Base-by-base conservation (phyloP, 2,113 vertebrate genomes). In the Abramis brama region DNA sequence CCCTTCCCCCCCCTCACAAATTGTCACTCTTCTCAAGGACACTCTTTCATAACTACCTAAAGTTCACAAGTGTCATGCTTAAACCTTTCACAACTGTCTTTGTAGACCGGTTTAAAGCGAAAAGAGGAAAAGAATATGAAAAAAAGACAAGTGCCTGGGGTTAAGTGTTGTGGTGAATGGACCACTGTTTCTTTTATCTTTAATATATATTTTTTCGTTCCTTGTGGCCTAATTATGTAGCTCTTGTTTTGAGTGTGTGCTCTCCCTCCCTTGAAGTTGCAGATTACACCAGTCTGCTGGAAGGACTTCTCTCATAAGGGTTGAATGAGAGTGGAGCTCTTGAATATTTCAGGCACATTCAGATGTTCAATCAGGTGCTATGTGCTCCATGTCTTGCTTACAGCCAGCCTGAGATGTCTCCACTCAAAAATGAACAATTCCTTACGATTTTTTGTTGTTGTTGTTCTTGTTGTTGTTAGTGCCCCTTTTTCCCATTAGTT, bases 81-180 rank as follows among this genome's bases (percentile, higher is more conserved):
- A 92, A 91, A 90, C 92, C 88, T 88, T 87, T 91, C 79, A 66
- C 92, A 94, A 89, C 88, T 23, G 83, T 92, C 93, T 92, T 91
- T 82, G 90, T 90, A 89, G 89, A 92, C 90, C 86, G 87, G 90
- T 87, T 50, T 60, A 80, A 84, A 88, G 50, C 25, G 6, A 82
- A 83, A 71, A 71, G 45, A 39, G 47, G 47, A 36, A 83, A 70
- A 33, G 12, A 52, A 82, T 52, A 23, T 55, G 68, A 86, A 86
- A 85, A 71, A 84, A 76, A 86, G 66, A 75, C 91, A 93, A 93
- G 91, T 92, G 94, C 92, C 94, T 88, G 87, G 93, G 92, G 92
- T 88, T 91, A 94, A 93, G 92, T 92, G 93, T 93, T 92, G 91
- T 93, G 95, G 95, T 96, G 94, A 91, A 94, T 94, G 95, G 95